Percentiles rank a stretch among this genome's conserved stretches.
Evolutionary conservation across 2,797 vertebrate species (phyloP).

Genomic region (Leptatherina wallacei): DNA sequence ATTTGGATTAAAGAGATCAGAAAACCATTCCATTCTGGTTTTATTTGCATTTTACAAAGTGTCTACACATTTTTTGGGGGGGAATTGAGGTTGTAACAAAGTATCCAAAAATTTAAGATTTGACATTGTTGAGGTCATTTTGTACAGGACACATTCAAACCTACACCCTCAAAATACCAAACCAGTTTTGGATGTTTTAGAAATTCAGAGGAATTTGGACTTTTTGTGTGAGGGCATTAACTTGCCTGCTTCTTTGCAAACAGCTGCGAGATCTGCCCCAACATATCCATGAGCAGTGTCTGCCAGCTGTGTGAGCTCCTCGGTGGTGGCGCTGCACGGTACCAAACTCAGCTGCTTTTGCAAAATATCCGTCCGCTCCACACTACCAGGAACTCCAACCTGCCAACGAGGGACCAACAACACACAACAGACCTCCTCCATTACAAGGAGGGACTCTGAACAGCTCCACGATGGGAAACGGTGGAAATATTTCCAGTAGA

Average conservation of each 20-base stretch:
- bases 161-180: background rate
- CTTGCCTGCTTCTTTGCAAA: slow-evolving; percentile 95
- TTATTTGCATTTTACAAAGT: no score
- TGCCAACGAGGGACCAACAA: slow-evolving; percentile 26
- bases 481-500: background rate
- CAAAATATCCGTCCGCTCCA: slow-evolving; percentile 90
- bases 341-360: slow-evolving; percentile 85
- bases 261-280: slow-evolving; percentile 91
- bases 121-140: background rate
- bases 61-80: no score
- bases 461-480: background rate
- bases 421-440: background rate
- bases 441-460: background rate
- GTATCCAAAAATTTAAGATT: background rate
- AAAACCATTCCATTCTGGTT: no score
- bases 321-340: slow-evolving; percentile 79
- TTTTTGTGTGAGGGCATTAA: slow-evolving; percentile 9
- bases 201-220: background rate
- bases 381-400: slow-evolving; percentile 88
- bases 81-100: background rate
- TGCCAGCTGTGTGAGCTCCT: slow-evolving; percentile 86
- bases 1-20: no score
- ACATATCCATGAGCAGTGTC: slow-evolving; percentile 91
- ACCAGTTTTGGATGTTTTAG: background rate
- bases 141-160: background rate